phyloP scores from a whole-genome alignment of 2,888 invertebrate species.

The Heliconius ethilla region DNA sequence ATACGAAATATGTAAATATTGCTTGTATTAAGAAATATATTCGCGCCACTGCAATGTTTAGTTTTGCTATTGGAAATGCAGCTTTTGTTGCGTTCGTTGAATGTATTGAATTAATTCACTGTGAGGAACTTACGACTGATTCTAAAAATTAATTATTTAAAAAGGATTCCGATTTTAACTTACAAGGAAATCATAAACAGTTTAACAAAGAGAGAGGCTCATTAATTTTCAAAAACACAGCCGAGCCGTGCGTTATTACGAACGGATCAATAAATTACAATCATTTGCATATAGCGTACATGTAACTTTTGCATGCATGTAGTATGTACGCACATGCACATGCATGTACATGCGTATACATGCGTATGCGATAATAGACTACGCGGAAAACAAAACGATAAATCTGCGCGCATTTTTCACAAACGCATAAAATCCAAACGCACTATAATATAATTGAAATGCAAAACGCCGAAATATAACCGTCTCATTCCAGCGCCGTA shows the following conservation, averaged over 20 bases:
- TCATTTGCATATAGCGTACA: slow-evolving; percentile 52
- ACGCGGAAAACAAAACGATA: slow-evolving; percentile 73
- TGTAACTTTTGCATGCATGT: slow-evolving; percentile 46
- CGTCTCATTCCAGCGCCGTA: slow-evolving; percentile 60
- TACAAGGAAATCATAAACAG: slow-evolving; percentile 42
- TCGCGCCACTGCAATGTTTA: neutral
- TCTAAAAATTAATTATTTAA: slow-evolving; percentile 22
- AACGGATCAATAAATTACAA: slow-evolving; percentile 52
- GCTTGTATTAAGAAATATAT: slow-evolving; percentile 1
- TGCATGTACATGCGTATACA: slow-evolving; percentile 31
- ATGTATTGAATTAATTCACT: neutral
- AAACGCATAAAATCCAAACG: slow-evolving; percentile 78
- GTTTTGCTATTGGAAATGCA: neutral
- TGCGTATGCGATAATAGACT: slow-evolving; percentile 63
- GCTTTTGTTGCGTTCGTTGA: neutral
- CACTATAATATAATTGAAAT: slow-evolving; percentile 76
- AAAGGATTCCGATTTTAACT: slow-evolving; percentile 27
- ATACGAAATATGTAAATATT: slow-evolving; percentile 14
- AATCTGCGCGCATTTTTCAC: slow-evolving; percentile 76
- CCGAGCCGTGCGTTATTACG: slow-evolving; percentile 44
- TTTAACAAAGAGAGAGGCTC: slow-evolving; percentile 43
- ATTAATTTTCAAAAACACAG: slow-evolving; percentile 45
- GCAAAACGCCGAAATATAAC: slow-evolving; percentile 52
- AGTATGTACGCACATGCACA: slow-evolving; percentile 34
- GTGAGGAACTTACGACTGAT: neutral